phyloP scores from a whole-genome alignment of 2,888 invertebrate genomes.

The Chorisops tibialis region DNA sequence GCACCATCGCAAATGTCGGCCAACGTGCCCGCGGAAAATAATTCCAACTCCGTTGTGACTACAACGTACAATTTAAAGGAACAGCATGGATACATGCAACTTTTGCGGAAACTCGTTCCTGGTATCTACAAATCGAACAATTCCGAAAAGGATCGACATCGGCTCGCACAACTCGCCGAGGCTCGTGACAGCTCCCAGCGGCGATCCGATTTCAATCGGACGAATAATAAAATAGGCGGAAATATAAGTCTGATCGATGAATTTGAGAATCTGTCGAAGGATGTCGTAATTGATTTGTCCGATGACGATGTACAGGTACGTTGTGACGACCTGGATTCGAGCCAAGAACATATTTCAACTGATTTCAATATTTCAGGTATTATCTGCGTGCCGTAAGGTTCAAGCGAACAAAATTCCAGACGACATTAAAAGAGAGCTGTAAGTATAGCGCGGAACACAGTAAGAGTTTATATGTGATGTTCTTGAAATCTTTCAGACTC shows the following conservation, averaged over 20 bases:
- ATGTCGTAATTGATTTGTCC: slow-evolving; percentile 39
- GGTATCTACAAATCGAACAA: slow-evolving; percentile 31
- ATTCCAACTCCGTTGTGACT: slow-evolving; percentile 46
- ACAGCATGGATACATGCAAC: slow-evolving; percentile 57
- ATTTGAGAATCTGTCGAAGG: slow-evolving; percentile 32
- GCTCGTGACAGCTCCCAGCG: slow-evolving; percentile 17
- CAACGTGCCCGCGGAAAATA: neutral
- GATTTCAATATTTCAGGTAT: neutral
- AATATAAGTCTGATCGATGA: slow-evolving; percentile 36
- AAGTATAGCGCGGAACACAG: slow-evolving; percentile 38
- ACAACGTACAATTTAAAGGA: slow-evolving; percentile 59
- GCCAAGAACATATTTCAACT: slow-evolving; percentile 28
- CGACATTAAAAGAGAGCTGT: slow-evolving; percentile 41
- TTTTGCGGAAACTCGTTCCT: slow-evolving; percentile 51
- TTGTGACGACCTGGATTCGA: neutral
- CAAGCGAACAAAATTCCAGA: slow-evolving; percentile 48
- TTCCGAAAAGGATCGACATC: slow-evolving; percentile 24
- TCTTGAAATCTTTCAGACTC: slow-evolving; percentile 38
- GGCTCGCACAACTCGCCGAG: slow-evolving; percentile 26
- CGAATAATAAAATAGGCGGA: neutral
- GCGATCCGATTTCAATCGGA: slow-evolving; percentile 22
- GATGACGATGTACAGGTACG: slow-evolving; percentile 36
- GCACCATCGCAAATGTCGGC: neutral
- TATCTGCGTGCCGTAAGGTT: slow-evolving; percentile 47
- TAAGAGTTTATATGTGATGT: neutral